A percentile compares a stretch with the other conserved stretches of the same genome.
phyloP scores from a whole-genome alignment of 2,888 invertebrate species.

The Apodemia duryi region DNA sequence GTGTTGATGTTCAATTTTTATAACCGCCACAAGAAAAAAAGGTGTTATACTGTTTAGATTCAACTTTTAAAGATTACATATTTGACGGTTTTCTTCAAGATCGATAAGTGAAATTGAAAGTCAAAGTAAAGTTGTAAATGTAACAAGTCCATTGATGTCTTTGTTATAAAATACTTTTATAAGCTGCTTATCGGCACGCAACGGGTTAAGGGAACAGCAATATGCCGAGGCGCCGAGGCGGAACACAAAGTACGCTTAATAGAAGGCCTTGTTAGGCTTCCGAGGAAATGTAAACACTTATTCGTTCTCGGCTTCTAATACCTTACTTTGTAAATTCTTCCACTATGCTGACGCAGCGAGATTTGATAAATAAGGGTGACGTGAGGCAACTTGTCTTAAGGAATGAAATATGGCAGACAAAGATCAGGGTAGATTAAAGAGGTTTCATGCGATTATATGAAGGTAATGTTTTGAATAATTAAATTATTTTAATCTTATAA shows the following conservation, averaged over 20 bases:
- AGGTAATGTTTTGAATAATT: background rate
- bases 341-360: constrained; percentile 6
- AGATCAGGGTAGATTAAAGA: background rate
- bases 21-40: too few relatives aligned
- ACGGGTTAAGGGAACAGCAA: background rate
- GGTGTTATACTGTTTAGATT: too few relatives aligned
- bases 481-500: too few relatives aligned
- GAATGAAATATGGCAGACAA: background rate
- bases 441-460: background rate
- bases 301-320: constrained; percentile 12
- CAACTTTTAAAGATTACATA: too few relatives aligned
- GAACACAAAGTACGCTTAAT: constrained; percentile 12
- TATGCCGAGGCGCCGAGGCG: background rate
- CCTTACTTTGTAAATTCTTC: constrained; percentile 12
- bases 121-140: too few relatives aligned
- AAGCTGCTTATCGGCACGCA: constrained; percentile 7
- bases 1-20: too few relatives aligned
- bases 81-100: too few relatives aligned
- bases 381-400: background rate
- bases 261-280: constrained; percentile 18
- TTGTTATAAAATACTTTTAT: background rate
- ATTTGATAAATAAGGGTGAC: constrained; percentile 5
- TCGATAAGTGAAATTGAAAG: too few relatives aligned
- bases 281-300: constrained; percentile 16
- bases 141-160: background rate